Conservation (phyloP, 1,140 invertebrate species). For the Latrodectus geometricus region DNA sequence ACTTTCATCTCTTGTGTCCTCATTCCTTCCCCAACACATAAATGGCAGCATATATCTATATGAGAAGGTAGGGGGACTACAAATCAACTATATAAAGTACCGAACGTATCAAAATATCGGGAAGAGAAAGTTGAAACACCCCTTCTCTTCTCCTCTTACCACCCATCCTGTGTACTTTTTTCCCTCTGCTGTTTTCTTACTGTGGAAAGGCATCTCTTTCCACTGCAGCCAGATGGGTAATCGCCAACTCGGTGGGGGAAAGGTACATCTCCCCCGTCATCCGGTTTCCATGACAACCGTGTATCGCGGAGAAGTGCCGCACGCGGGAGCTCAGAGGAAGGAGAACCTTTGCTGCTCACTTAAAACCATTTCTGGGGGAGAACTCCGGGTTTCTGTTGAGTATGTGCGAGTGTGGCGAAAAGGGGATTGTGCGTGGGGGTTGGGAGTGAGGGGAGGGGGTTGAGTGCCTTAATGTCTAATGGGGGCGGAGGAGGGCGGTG, state of each 20-base stretch:
- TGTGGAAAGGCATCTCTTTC: slow-evolving; percentile 6
- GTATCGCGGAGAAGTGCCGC: neutral
- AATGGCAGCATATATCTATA: too few relatives aligned
- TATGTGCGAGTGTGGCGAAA: neutral
- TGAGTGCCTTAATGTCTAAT: slow-evolving; percentile 14
- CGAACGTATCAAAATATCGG: neutral
- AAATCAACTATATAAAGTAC: slow-evolving; percentile 2
- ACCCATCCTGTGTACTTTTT: neutral
- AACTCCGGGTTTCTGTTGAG: neutral
- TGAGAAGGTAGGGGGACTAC: neutral
- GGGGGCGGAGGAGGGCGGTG: neutral
- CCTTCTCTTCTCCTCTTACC: too few relatives aligned
- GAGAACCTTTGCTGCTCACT: slow-evolving; percentile 28
- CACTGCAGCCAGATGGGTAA: slow-evolving; percentile 6
- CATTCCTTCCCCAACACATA: neutral
- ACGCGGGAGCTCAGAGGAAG: neutral
- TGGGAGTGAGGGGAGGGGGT: neutral
- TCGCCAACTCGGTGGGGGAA: slow-evolving; percentile 2
- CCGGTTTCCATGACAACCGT: slow-evolving; percentile 32
- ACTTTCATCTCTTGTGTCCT: neutral
- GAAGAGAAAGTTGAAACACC: too few relatives aligned
- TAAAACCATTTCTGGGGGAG: slow-evolving; percentile 1
- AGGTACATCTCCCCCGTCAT: neutral
- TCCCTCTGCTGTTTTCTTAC: neutral
- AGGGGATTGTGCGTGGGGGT: neutral